phyloP scores from a whole-genome alignment of 2,113 vertebrate species.

The Pedionomus torquatus region DNA sequence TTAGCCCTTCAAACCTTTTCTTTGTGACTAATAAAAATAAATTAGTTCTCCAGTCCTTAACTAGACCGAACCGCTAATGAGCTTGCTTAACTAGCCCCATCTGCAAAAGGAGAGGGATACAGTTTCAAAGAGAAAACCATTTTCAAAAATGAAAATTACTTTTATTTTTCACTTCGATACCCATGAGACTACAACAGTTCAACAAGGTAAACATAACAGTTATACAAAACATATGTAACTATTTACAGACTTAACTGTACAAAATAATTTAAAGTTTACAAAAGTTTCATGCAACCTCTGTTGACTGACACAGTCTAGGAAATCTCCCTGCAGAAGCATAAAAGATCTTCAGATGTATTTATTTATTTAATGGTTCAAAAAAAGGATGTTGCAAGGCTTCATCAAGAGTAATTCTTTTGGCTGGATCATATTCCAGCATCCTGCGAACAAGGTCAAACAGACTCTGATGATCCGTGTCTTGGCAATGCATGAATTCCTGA shows the following conservation, averaged over 20 bases:
- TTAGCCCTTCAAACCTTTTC: not conserved
- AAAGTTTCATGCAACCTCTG: conserved; percentile 75
- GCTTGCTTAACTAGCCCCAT: not conserved
- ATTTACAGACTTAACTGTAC: conserved; percentile 82
- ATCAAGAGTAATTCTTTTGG: conserved; percentile 89
- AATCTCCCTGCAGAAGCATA: conserved; percentile 83
- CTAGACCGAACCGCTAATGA: too few relatives aligned
- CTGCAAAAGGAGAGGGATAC: not conserved
- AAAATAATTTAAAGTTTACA: conserved; percentile 84
- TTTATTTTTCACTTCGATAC: conserved; percentile 72
- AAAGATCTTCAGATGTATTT: conserved; percentile 67
- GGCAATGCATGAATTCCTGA: conserved; percentile 91
- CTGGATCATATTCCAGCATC: conserved; percentile 92
- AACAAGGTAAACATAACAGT: conserved; percentile 72
- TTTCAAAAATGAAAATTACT: conserved; percentile 71
- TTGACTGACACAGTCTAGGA: conserved; percentile 92
- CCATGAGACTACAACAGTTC: conserved; percentile 68
- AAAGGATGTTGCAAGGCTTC: conserved; percentile 91
- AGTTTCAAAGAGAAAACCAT: conserved; percentile 34
- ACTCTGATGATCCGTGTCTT: conserved; percentile 85
- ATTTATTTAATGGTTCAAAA: conserved; percentile 81
- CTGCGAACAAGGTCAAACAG: conserved; percentile 92
- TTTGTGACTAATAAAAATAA: not conserved
- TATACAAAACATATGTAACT: conserved; percentile 75
- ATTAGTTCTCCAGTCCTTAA: too few relatives aligned